A percentile compares a stretch with the other conserved stretches of the same genome.
These are phyloP conservation scores for Ariolimax columbianus DNA, from an alignment of 2,888 invertebrate species.

Conservation along the genomic window DNA sequence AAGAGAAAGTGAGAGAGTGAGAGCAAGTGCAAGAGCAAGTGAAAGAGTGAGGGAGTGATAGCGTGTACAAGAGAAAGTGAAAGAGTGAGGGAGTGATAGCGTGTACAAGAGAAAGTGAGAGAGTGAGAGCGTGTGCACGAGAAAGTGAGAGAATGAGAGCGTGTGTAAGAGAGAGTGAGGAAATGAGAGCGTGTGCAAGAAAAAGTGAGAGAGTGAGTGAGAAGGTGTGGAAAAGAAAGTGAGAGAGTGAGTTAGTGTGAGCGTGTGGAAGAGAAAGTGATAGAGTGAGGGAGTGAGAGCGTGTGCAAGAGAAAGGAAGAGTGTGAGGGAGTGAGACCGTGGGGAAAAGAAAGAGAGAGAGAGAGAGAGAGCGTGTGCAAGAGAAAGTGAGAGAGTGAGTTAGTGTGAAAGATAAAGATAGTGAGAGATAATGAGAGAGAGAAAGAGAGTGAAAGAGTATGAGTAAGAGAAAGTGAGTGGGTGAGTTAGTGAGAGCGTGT, in stretches of 20 bases:
- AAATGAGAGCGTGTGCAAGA: not conserved
- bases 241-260: not conserved
- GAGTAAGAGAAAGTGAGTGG: no score
- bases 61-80: not conserved
- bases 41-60: constrained; percentile 2
- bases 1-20: not conserved
- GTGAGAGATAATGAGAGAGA: no score
- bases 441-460: no score
- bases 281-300: no score
- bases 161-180: not conserved
- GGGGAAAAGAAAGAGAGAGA: no score
- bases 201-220: not conserved
- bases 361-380: no score
- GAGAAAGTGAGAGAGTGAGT: no score
- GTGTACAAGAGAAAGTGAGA: not conserved
- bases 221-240: not conserved
- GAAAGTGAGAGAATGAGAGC: not conserved
- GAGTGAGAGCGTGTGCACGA: not conserved
- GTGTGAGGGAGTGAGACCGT: no score
- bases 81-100: not conserved
- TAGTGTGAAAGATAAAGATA: no score
- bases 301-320: no score
- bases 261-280: no score
- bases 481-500: no score
- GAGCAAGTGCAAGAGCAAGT: not conserved